Conservation (phyloP, 1,140 invertebrate species). For the Drosophila bipectinata region DNA sequence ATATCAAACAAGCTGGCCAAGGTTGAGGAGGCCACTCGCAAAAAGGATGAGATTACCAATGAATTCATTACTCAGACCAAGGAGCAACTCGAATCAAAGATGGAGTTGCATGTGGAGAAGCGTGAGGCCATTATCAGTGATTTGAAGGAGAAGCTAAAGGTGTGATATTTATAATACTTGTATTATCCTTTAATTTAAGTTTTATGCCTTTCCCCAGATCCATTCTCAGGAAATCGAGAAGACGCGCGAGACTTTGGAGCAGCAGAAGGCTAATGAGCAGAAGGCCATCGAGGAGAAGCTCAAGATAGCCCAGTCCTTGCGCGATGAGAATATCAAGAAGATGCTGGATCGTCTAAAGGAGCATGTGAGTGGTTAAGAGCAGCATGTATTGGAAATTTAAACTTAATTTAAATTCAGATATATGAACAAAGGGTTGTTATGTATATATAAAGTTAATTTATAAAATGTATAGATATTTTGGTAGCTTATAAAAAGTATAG, state of each 20-base stretch:
- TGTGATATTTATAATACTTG: conserved; percentile 84
- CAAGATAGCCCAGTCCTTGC: conserved; percentile 91
- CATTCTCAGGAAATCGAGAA: conserved; percentile 93
- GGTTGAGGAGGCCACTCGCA: conserved; percentile 95
- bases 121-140: conserved; percentile 94
- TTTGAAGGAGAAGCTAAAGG: conserved; percentile 93
- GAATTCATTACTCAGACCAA: conserved; percentile 93
- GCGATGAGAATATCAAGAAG: conserved; percentile 94
- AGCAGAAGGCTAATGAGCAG: conserved; percentile 92
- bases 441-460: not conserved
- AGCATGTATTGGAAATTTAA: conserved; percentile 1
- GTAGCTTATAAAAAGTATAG: no score
- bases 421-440: not conserved
- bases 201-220: conserved; percentile 75
- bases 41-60: conserved; percentile 93
- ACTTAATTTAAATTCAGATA: not conserved
- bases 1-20: conserved; percentile 92
- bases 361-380: conserved; percentile 87
- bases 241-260: conserved; percentile 91
- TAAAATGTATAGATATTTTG: no score
- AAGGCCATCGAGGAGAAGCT: conserved; percentile 93
- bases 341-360: conserved; percentile 94
- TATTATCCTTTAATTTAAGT: not conserved
- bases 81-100: conserved; percentile 94
- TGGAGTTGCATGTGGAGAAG: conserved; percentile 94